These are phyloP conservation scores for Cylindroiulus punctatus DNA, from an alignment of 2,888 invertebrate genomes.

Conservation along the genomic window DNA sequence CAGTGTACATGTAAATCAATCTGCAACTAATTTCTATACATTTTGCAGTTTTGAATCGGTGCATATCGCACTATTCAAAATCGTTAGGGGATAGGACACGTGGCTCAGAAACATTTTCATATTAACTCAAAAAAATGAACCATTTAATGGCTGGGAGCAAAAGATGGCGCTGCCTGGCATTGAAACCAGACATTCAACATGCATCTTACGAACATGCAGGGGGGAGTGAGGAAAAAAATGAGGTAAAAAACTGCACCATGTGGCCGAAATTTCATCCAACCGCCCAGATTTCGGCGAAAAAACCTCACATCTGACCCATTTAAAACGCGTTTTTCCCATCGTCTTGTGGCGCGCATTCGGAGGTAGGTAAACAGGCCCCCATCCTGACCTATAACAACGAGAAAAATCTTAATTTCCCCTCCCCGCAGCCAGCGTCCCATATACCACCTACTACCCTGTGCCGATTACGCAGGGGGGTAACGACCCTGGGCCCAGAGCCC, in stretches of 20 bases:
- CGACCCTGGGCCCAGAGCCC: not conserved
- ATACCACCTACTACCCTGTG: constrained; percentile 15
- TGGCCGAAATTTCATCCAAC: not conserved
- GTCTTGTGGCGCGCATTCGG: not conserved
- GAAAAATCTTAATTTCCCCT: constrained; percentile 31
- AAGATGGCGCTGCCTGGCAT: too few relatives aligned
- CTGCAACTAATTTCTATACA: too few relatives aligned
- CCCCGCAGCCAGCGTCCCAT: not conserved
- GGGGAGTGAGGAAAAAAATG: too few relatives aligned
- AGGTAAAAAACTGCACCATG: not conserved
- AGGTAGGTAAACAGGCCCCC: constrained; percentile 41
- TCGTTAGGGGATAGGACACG: too few relatives aligned
- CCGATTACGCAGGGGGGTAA: not conserved
- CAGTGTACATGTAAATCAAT: too few relatives aligned
- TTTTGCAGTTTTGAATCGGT: too few relatives aligned
- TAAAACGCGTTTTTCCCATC: constrained; percentile 34
- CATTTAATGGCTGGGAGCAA: too few relatives aligned
- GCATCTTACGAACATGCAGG: too few relatives aligned
- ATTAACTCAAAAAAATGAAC: too few relatives aligned
- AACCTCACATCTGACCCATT: not conserved
- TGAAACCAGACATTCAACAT: too few relatives aligned
- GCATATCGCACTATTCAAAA: too few relatives aligned
- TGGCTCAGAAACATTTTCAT: too few relatives aligned
- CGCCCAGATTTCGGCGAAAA: not conserved
- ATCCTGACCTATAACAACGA: constrained; percentile 28